These are phyloP conservation scores for Hydriomena furcata DNA, from an alignment of 2,888 invertebrate genomes.

Conservation along the genomic window DNA sequence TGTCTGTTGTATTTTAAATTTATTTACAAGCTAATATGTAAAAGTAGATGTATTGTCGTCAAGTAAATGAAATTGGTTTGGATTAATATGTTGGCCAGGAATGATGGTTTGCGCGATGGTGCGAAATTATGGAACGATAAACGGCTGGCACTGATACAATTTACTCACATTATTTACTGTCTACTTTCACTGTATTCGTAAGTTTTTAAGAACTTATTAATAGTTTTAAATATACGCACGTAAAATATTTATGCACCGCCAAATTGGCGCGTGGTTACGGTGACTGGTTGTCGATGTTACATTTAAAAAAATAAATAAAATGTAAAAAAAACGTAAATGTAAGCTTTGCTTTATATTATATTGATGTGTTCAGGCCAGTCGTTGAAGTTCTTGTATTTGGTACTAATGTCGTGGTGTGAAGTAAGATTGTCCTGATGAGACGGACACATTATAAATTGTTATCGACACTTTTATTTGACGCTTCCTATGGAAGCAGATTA, in stretches of 20 bases:
- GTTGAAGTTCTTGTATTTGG: conserved; percentile 15
- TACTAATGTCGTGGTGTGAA: conserved; percentile 3
- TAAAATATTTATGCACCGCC: background rate
- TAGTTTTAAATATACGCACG: background rate
- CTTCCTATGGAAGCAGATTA: background rate
- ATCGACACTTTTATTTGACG: conserved; percentile 9
- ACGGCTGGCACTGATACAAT: conserved; percentile 17
- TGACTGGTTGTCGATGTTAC: background rate
- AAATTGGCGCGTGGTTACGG: background rate
- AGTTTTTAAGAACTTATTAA: background rate
- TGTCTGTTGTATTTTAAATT: conserved; percentile 32
- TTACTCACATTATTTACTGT: background rate
- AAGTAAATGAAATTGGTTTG: conserved; percentile 28
- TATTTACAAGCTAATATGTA: conserved; percentile 27
- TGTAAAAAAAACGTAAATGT: conserved; percentile 14
- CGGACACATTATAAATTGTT: conserved; percentile 8
- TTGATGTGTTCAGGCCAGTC: conserved; percentile 8
- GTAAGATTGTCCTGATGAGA: conserved; percentile 1
- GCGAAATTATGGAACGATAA: conserved; percentile 13
- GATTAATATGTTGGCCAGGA: conserved; percentile 20
- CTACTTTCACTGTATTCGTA: background rate
- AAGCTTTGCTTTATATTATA: conserved; percentile 6
- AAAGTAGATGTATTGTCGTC: conserved; percentile 22
- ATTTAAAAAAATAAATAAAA: conserved; percentile 11
- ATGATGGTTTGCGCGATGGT: conserved; percentile 23